Percentiles rank a stretch among this genome's conserved stretches.
phyloP scores from a whole-genome alignment of 2,888 invertebrate species.

The Nephrocerus scutellatus region DNA sequence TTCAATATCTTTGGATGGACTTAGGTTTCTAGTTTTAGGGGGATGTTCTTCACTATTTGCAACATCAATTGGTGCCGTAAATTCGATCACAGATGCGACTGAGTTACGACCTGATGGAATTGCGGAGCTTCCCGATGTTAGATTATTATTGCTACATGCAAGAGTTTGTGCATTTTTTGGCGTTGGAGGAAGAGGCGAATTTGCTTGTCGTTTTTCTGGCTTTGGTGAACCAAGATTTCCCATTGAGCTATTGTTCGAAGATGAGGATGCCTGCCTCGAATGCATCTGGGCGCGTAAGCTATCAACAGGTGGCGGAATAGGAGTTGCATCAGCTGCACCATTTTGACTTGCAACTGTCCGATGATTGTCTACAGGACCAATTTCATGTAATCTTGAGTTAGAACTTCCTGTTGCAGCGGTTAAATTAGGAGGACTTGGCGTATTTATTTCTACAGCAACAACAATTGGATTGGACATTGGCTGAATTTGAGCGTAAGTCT shows the following conservation, averaged over 20 bases:
- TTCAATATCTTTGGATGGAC: constrained; percentile 66
- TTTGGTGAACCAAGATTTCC: constrained; percentile 78
- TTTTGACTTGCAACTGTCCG: too few species aligned
- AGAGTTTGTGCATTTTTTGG: constrained; percentile 50
- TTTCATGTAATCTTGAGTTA: too few species aligned
- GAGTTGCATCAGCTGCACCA: too few species aligned
- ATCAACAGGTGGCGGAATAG: constrained; percentile 55
- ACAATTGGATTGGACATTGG: constrained; percentile 50
- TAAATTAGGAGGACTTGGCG: constrained; percentile 22
- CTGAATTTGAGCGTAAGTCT: constrained; percentile 80
- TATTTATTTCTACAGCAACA: constrained; percentile 45
- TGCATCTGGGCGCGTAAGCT: constrained; percentile 55
- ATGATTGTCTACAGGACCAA: too few species aligned
- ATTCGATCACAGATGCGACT: constrained; percentile 46
- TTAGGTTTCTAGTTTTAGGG: constrained; percentile 47
- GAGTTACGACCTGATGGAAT: constrained; percentile 39
- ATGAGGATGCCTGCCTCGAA: constrained; percentile 49
- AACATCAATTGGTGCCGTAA: constrained; percentile 15
- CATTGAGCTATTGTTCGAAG: constrained; percentile 63
- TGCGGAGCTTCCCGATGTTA: constrained; percentile 37
- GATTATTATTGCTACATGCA: constrained; percentile 40
- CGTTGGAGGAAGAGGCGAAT: constrained; percentile 80
- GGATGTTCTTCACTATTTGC: constrained; percentile 35
- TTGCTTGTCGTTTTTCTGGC: constrained; percentile 83
- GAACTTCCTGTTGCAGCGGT: too few species aligned